These are phyloP conservation scores for Ctenicera cuprea DNA, from an alignment of 2,888 invertebrate genomes.

Conservation along the genomic window DNA sequence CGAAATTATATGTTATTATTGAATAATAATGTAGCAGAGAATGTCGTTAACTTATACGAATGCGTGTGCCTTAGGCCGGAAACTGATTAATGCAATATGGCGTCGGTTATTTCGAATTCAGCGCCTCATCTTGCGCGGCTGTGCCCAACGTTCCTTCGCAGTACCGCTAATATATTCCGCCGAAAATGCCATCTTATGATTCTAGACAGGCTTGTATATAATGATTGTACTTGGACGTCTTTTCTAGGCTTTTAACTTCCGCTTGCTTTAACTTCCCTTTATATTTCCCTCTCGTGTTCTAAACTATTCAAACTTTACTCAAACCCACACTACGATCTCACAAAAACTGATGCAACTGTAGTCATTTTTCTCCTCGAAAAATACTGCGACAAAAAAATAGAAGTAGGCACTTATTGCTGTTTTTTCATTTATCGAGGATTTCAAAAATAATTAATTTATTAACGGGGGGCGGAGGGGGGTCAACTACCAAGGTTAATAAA, in stretches of 20 bases:
- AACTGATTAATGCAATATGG: constrained; percentile 63
- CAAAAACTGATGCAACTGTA: constrained; percentile 8
- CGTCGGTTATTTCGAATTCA: constrained; percentile 62
- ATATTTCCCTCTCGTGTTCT: constrained; percentile 22
- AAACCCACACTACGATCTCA: not conserved
- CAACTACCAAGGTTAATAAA: too few species aligned
- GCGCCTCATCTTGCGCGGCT: constrained; percentile 57
- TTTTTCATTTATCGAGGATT: too few species aligned
- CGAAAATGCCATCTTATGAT: constrained; percentile 59
- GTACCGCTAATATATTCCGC: constrained; percentile 59
- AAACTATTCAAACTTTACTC: constrained; percentile 27
- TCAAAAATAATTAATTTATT: too few species aligned
- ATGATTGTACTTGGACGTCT: constrained; percentile 56
- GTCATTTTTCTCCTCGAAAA: not conserved
- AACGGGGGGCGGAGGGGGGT: too few species aligned
- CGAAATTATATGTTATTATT: constrained; percentile 59
- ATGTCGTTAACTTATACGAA: constrained; percentile 47
- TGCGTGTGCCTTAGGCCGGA: constrained; percentile 58
- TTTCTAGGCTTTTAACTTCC: constrained; percentile 44
- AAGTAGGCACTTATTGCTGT: too few species aligned
- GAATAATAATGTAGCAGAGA: constrained; percentile 51
- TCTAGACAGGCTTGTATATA: constrained; percentile 57
- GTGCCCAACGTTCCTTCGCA: constrained; percentile 52
- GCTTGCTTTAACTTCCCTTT: constrained; percentile 37
- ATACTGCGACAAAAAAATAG: too few species aligned